Conservation (phyloP, 2,113 vertebrate species). For the Dasyurus viverrinus region DNA sequence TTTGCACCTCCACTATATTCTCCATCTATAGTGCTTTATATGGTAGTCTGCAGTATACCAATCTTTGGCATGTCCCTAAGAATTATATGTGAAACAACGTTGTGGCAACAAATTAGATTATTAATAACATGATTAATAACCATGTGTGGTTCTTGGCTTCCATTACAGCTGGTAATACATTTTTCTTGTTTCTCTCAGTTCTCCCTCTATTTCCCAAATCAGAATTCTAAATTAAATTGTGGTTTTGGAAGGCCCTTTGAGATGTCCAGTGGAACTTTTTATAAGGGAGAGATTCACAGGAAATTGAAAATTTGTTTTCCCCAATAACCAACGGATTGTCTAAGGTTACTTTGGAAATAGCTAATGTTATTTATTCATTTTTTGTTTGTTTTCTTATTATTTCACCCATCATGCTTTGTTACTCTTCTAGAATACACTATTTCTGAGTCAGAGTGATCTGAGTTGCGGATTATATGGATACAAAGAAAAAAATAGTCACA, state of each 20-base stretch:
- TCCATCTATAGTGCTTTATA: not conserved
- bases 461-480: not conserved
- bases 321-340: not conserved
- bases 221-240: not conserved
- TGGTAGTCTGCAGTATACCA: not conserved
- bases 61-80: not conserved
- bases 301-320: not conserved
- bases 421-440: not conserved
- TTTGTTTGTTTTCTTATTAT: not conserved
- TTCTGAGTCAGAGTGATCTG: not conserved
- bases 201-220: conserved; percentile 7
- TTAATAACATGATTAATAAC: not conserved
- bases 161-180: accelerated
- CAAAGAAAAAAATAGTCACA: not conserved
- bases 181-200: not conserved
- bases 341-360: conserved; percentile 4
- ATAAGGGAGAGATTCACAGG: not conserved
- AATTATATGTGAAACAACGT: not conserved
- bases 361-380: not conserved
- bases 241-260: not conserved
- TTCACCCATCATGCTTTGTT: not conserved
- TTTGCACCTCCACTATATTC: not conserved
- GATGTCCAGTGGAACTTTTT: not conserved
- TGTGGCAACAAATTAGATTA: not conserved
- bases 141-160: not conserved